A percentile compares a stretch with the other conserved stretches of the same genome.
These are phyloP conservation scores for Cephonodes hylas DNA, from an alignment of 2,888 invertebrate genomes.

Conservation along the genomic window DNA sequence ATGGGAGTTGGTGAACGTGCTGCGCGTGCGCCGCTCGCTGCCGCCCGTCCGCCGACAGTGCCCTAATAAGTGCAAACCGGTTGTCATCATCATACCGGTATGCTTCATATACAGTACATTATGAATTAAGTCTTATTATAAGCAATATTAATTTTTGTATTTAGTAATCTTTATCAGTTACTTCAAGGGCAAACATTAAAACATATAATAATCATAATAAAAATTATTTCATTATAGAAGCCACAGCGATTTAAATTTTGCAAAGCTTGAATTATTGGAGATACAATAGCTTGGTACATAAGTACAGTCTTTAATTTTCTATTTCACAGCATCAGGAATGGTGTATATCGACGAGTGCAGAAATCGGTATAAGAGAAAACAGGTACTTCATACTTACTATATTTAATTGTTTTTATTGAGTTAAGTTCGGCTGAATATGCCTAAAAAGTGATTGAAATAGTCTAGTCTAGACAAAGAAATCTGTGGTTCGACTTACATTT, in stretches of 20 bases:
- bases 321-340: constrained; percentile 52
- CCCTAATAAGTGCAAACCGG: constrained; percentile 44
- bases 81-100: constrained; percentile 46
- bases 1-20: constrained; percentile 45
- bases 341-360: constrained; percentile 57
- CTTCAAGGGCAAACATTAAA: no score
- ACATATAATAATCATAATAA: no score
- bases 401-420: background rate
- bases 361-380: constrained; percentile 56
- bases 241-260: no score
- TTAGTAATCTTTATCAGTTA: no score
- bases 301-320: background rate
- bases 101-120: background rate
- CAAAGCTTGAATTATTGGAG: background rate
- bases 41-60: constrained; percentile 46
- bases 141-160: no score
- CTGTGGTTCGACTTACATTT: no score
- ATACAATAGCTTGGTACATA: background rate
- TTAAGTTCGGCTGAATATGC: no score
- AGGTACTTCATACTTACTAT: constrained; percentile 34
- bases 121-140: background rate
- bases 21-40: constrained; percentile 51
- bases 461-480: no score
- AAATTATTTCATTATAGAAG: no score
- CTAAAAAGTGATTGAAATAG: no score